Evolutionary conservation across 2,797 vertebrate species (phyloP).

Genomic region (Tokudaia tokunoshimensis): DNA sequence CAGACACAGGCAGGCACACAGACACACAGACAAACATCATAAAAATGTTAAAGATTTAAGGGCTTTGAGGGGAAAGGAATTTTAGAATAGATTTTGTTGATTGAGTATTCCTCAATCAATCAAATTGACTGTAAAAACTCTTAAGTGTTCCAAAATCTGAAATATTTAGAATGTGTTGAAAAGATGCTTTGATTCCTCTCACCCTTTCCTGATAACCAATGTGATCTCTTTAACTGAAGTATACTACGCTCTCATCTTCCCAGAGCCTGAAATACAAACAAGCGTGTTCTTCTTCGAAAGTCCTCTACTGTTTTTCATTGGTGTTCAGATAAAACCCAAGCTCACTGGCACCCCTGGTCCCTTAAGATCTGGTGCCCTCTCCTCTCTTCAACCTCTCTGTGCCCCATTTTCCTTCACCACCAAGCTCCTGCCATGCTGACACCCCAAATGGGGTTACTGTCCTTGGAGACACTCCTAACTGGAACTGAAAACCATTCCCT

Average conservation of each 20-base stretch:
- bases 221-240: not conserved
- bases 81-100: not conserved
- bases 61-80: not conserved
- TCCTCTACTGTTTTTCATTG: not conserved
- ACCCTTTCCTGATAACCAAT: not conserved
- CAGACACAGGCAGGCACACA: no score
- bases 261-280: not conserved
- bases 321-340: not conserved
- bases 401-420: not conserved
- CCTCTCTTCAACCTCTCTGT: not conserved
- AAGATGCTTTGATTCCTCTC: not conserved
- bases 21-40: no score
- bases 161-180: not conserved
- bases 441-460: not conserved
- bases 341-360: not conserved
- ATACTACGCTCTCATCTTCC: not conserved
- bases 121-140: not conserved
- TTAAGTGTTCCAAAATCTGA: not conserved
- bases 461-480: not conserved
- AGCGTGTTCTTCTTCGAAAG: not conserved
- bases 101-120: not conserved
- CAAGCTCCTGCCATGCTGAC: not conserved
- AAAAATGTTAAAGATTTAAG: not conserved
- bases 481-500: not conserved
- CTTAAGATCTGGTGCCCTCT: no score